These are phyloP conservation scores for Diglossa cyanea DNA, from an alignment of 2,797 vertebrate species.

Conservation along the genomic window DNA sequence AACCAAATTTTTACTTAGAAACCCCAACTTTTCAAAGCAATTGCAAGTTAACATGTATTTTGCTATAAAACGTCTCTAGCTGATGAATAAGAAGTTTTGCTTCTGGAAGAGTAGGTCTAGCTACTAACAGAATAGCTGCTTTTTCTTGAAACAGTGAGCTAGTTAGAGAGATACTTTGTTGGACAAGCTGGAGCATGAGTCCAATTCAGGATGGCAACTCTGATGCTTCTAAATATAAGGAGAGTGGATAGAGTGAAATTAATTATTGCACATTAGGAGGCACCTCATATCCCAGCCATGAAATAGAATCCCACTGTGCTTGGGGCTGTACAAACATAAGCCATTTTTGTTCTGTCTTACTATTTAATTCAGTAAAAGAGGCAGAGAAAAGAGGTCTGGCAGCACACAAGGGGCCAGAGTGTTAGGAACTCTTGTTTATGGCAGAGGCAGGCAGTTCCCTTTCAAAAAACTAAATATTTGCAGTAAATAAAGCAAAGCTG, in stretches of 20 bases:
- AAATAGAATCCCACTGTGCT: constrained; percentile 31
- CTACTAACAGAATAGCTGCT: neutral
- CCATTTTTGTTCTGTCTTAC: constrained; percentile 14
- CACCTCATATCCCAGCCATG: neutral
- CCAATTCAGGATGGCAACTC: constrained; percentile 21
- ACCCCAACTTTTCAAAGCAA: neutral
- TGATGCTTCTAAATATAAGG: constrained; percentile 21
- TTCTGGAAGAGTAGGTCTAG: neutral
- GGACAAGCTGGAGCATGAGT: constrained; percentile 36
- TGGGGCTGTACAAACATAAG: neutral
- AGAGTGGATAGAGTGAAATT: constrained; percentile 26
- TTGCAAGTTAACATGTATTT: neutral
- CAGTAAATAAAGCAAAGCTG: constrained; percentile 26
- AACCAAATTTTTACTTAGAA: neutral
- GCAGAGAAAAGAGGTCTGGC: neutral
- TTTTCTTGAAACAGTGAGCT: neutral
- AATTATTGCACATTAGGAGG: constrained; percentile 34
- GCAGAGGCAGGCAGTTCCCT: neutral
- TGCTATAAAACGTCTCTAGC: neutral
- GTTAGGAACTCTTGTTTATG: constrained; percentile 9
- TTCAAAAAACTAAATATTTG: constrained; percentile 12
- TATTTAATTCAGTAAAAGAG: constrained; percentile 2
- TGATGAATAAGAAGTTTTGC: neutral
- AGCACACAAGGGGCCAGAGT: neutral
- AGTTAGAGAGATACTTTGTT: neutral